Evolutionary conservation across 2,797 vertebrate genomes (phyloP).

Genomic region (Etheostoma perlongum): DNA sequence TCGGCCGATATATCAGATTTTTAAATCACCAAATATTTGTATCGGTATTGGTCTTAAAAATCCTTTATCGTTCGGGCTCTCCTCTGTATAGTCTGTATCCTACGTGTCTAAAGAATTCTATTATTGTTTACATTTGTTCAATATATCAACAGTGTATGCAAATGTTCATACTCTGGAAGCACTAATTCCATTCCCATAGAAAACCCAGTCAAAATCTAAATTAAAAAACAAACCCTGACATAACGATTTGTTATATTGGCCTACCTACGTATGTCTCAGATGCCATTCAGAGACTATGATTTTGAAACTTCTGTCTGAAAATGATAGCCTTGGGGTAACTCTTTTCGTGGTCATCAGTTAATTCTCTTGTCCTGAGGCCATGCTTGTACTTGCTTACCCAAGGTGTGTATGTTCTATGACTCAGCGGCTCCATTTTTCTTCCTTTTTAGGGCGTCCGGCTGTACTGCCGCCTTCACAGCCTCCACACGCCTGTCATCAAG

Average conservation of each 20-base stretch:
- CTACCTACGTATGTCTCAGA: slow-evolving; percentile 10
- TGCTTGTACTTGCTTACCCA: slow-evolving; percentile 64
- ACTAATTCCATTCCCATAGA: neutral
- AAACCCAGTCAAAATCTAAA: neutral
- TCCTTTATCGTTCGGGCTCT: no score
- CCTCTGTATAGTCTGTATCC: no score
- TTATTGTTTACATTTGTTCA: neutral
- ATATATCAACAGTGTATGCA: neutral
- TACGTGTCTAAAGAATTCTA: no score
- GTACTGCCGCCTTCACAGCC: slow-evolving; percentile 97
- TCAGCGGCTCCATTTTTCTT: slow-evolving; percentile 60
- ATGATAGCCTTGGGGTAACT: slow-evolving; percentile 27
- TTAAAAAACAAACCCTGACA: neutral
- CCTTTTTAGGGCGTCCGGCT: slow-evolving; percentile 92
- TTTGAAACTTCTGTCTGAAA: slow-evolving; percentile 40
- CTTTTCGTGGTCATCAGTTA: slow-evolving; percentile 41
- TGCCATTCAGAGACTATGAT: neutral
- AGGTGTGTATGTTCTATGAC: slow-evolving; percentile 72
- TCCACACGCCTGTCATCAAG: slow-evolving; percentile 95
- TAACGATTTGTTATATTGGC: slow-evolving; percentile 3
- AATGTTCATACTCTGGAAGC: neutral
- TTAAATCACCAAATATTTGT: no score
- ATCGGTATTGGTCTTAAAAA: no score
- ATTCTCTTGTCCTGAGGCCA: slow-evolving; percentile 46
- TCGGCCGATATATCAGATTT: no score